Base-by-base conservation (phyloP, 2,888 invertebrate genomes). In the Halocaridina rubra region DNA sequence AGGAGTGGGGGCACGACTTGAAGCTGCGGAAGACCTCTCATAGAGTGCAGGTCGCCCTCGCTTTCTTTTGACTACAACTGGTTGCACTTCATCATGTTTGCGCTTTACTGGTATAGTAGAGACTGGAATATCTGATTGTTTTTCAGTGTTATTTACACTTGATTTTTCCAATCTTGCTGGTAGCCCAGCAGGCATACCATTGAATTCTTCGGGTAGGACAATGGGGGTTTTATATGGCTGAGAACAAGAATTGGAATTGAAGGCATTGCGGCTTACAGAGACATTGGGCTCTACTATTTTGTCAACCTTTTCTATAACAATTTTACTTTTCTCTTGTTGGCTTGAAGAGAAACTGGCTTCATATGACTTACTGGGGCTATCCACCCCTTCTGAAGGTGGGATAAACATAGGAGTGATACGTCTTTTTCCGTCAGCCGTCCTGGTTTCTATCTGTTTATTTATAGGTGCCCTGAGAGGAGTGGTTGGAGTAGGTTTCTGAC, bases 351-450 rank as follows among this genome's bases (percentile, higher is more conserved):
- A 88, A 71, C 86, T 86, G 10, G 86, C 81, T 39, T 86, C 86
- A 2, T 81, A 81, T 0, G 86, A 81, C n/a, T 86, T 86, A 27
- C 76, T 76, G 8, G 81, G 82, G 32, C 29, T 82, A 32, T 82
- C 81, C 67, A 81, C 57, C 32, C 88, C 88, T 75, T 86, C 88
- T 46, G 86, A 80, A 27, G 93, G 93, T 24, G 97, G 96, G 89
- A 99, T 95, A 90, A 97, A 97, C 92, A 99, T 96, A 0, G 99
- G 99, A 7, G 98, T 99, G 89, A 99, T 99, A 87, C 99, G 93
- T 61, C 99, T 92, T 91, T 97, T 96, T 39, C 99, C 99, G 91
- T 98, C 98, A 0, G 97, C 95, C 3, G 97, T 96, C 88, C 96
- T 93, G 0, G 97, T 97, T 92, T 98, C 98, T 27, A 98, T 96